phyloP scores from a whole-genome alignment of 2,113 vertebrate species.

The Phrynosoma blainvillii region DNA sequence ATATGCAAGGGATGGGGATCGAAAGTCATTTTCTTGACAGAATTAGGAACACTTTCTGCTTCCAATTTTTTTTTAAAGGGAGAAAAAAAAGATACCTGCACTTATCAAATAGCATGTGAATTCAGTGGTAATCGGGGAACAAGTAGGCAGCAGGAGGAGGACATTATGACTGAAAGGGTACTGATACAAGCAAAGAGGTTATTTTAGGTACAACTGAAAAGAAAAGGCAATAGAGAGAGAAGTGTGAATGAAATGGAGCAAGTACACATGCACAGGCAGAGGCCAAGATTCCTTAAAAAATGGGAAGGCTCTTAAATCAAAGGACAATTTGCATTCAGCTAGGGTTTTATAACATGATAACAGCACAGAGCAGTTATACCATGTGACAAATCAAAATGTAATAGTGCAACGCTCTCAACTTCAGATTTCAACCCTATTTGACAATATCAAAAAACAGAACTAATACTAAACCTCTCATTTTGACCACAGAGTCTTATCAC shows the following conservation, averaged over 20 bases:
- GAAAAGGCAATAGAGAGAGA: slow-evolving; percentile 9
- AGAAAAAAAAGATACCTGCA: slow-evolving; percentile 44
- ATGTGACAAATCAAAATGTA: background rate
- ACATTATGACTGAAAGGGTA: background rate
- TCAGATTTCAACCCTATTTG: background rate
- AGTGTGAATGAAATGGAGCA: background rate
- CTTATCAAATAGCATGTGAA: slow-evolving; percentile 49
- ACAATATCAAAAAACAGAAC: background rate
- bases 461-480: background rate
- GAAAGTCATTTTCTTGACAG: slow-evolving; percentile 74
- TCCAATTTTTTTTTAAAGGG: slow-evolving; percentile 53
- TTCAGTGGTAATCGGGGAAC: background rate
- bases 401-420: background rate
- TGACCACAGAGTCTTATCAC: no score
- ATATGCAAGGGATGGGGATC: slow-evolving; percentile 59
- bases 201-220: accelerated
- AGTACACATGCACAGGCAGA: background rate
- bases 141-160: slow-evolving; percentile 24
- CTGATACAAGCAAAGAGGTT: slow-evolving; percentile 6
- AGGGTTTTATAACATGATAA: background rate
- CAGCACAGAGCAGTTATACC: background rate
- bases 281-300: background rate
- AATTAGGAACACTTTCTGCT: slow-evolving; percentile 67
- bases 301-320: background rate
- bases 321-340: background rate